These are phyloP conservation scores for Neodon shergylaensis DNA, from an alignment of 2,113 vertebrate genomes.

Conservation along the genomic window DNA sequence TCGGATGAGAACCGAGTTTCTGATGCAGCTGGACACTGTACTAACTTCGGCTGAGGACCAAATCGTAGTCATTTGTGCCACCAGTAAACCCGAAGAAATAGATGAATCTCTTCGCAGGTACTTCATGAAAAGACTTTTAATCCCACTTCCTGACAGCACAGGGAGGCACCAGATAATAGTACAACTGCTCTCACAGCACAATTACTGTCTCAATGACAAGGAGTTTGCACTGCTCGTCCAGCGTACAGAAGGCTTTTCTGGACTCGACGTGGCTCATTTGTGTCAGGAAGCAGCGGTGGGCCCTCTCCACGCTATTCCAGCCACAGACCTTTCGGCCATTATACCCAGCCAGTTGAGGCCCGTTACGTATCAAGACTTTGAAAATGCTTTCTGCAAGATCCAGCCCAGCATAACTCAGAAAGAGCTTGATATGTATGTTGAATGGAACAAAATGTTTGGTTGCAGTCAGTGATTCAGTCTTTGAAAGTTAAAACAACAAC, in stretches of 20 bases:
- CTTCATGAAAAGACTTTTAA: slow-evolving; percentile 98
- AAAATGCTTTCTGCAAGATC: slow-evolving; percentile 99
- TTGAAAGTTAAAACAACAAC: slow-evolving; percentile 71
- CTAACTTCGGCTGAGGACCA: slow-evolving; percentile 97
- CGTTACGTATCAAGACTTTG: slow-evolving; percentile 99
- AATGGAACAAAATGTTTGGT: slow-evolving; percentile 99
- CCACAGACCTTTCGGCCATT: slow-evolving; percentile 94
- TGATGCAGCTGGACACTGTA: slow-evolving; percentile 97
- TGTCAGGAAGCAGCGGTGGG: slow-evolving; percentile 98
- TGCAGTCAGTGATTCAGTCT: slow-evolving; percentile 95
- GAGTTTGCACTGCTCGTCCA: slow-evolving; percentile 98
- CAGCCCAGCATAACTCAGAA: slow-evolving; percentile 99
- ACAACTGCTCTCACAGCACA: slow-evolving; percentile 99
- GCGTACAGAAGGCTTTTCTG: slow-evolving; percentile 98
- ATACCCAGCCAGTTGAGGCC: slow-evolving; percentile 97
- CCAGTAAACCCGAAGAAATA: slow-evolving; percentile 99
- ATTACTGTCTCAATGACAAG: slow-evolving; percentile 99
- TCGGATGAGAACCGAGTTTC: slow-evolving; percentile 96
- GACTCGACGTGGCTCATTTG: slow-evolving; percentile 96
- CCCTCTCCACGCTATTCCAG: slow-evolving; percentile 94
- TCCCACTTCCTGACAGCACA: slow-evolving; percentile 97
- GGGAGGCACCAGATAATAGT: slow-evolving; percentile 99
- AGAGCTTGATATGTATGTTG: slow-evolving; percentile 98
- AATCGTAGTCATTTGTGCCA: slow-evolving; percentile 98
- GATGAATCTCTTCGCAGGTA: slow-evolving; percentile 98